These are phyloP conservation scores for Ibidorhyncha struthersii DNA, from an alignment of 2,113 vertebrate species.

Conservation along the genomic window DNA sequence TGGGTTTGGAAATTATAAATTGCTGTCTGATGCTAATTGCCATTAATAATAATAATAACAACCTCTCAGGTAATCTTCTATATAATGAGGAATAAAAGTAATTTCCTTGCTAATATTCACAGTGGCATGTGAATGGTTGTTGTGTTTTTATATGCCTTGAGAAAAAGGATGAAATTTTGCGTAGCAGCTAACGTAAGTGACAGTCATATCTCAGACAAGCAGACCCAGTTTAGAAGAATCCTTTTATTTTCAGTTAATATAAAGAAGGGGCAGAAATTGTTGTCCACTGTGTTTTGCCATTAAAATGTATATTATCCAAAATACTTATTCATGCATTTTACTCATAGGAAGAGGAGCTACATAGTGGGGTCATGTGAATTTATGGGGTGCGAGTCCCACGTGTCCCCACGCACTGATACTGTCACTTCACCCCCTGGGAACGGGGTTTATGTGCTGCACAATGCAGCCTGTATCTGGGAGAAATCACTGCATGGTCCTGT, in stretches of 20 bases:
- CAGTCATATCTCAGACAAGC: fast-evolving
- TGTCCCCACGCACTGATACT: fast-evolving
- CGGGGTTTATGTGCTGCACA: neutral
- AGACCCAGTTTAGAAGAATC: neutral
- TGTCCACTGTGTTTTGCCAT: neutral
- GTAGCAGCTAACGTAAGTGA: neutral
- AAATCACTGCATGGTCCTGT: too few species aligned
- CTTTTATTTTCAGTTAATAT: neutral
- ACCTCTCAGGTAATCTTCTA: neutral
- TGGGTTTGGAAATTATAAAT: conserved; percentile 8
- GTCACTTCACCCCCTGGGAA: neutral
- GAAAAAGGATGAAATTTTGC: neutral
- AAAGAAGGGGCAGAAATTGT: neutral
- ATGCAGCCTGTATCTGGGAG: neutral
- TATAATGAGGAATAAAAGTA: neutral
- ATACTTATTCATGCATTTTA: fast-evolving
- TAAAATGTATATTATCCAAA: neutral
- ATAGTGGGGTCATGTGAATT: fast-evolving
- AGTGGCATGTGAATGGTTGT: neutral
- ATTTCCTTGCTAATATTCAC: neutral
- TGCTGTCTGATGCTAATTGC: conserved; percentile 21
- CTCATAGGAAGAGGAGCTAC: neutral
- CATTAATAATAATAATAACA: neutral
- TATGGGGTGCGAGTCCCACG: fast-evolving
- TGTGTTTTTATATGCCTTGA: neutral